A percentile compares a stretch with the other conserved stretches of the same genome.
These are phyloP conservation scores for Tychaedon coryphoeus DNA, from an alignment of 2,113 vertebrate genomes.

Conservation along the genomic window DNA sequence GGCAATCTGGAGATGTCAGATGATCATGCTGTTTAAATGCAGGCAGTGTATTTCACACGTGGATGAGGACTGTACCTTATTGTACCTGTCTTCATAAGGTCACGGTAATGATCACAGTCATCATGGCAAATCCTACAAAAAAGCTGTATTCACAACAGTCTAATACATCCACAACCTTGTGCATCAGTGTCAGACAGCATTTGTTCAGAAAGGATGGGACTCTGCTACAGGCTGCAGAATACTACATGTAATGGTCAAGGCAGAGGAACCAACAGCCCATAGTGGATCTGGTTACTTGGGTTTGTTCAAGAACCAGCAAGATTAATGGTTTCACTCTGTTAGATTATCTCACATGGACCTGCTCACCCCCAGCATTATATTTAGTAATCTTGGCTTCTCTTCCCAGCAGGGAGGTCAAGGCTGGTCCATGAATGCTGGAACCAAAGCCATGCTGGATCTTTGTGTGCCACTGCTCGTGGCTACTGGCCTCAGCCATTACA, in stretches of 20 bases:
- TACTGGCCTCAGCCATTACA: not conserved
- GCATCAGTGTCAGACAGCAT: not conserved
- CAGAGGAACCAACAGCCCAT: not conserved
- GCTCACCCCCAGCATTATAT: not conserved
- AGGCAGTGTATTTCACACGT: not conserved
- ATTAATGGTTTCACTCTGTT: not conserved
- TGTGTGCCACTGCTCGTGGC: accelerated
- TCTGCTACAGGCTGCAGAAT: not conserved
- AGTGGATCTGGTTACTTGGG: not conserved
- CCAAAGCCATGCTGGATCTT: not conserved
- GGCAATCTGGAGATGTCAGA: not conserved
- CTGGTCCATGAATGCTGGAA: not conserved
- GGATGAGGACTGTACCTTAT: not conserved
- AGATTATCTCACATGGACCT: not conserved
- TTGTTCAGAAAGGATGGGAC: not conserved
- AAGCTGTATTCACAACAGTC: not conserved
- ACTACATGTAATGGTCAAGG: not conserved
- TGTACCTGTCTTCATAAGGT: not conserved
- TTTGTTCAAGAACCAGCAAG: not conserved
- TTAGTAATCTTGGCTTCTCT: not conserved
- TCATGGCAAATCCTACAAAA: not conserved
- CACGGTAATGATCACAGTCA: not conserved
- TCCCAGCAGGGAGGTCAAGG: not conserved
- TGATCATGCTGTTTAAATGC: not conserved
- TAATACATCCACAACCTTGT: not conserved